These are phyloP conservation scores for Prunella strophiata DNA, from an alignment of 2,797 vertebrate genomes.

Conservation along the genomic window DNA sequence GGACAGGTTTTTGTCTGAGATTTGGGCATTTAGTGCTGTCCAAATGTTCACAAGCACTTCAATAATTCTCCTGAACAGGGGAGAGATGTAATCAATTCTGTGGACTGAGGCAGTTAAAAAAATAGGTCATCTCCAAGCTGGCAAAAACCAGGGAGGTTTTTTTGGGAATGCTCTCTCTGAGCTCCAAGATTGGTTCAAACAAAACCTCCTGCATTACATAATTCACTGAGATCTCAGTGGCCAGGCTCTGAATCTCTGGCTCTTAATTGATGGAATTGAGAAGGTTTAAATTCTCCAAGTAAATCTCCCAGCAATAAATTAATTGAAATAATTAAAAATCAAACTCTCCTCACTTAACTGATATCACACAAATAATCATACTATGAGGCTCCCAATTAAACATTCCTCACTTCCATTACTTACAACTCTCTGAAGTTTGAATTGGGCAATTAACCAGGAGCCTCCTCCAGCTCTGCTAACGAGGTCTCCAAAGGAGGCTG, in stretches of 20 bases:
- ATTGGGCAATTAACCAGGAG: conserved; percentile 70
- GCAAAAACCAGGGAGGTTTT: not conserved
- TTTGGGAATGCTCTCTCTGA: conserved; percentile 7
- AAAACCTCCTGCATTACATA: conserved; percentile 22
- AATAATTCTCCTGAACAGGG: not conserved
- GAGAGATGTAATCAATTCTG: not conserved
- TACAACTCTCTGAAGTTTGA: conserved; percentile 75
- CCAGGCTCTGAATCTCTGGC: conserved; percentile 49
- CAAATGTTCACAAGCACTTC: not conserved
- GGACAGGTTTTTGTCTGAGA: not conserved
- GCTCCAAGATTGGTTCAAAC: not conserved
- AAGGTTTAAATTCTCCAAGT: conserved; percentile 69
- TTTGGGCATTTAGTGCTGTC: not conserved
- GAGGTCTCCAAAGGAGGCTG: conserved; percentile 57
- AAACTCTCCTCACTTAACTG: conserved; percentile 70
- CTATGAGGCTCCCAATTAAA: conserved; percentile 73
- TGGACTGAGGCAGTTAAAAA: conserved; percentile 14
- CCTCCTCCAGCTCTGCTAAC: conserved; percentile 26
- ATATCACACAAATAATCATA: conserved; percentile 74
- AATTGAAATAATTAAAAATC: conserved; percentile 80
- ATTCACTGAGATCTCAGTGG: conserved; percentile 42
- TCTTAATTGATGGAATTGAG: conserved; percentile 67
- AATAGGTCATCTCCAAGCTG: conserved; percentile 28
- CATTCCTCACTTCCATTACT: conserved; percentile 67
- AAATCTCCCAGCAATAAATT: conserved; percentile 77